Conservation (phyloP, 2,113 vertebrate genomes). For the Falcunculus frontatus region DNA sequence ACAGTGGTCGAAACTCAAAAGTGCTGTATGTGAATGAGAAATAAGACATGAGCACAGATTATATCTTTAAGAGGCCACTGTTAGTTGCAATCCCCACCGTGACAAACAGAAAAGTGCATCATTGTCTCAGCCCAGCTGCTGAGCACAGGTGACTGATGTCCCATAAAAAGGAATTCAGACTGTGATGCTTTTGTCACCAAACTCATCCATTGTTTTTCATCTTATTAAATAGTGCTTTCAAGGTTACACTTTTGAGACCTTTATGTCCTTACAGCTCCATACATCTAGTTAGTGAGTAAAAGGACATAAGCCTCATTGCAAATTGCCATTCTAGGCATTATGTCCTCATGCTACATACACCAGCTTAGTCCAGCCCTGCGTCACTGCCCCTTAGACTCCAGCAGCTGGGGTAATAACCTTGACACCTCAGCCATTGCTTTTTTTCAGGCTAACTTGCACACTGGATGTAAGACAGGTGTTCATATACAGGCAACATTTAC, state of each 20-base stretch:
- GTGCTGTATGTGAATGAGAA: background rate
- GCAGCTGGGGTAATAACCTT: background rate
- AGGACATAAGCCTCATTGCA: background rate
- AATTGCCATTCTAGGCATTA: background rate
- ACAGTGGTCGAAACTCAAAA: background rate
- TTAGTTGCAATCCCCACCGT: background rate
- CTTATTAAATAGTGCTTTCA: background rate
- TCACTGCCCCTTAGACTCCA: background rate
- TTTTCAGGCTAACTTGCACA: background rate
- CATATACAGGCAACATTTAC: background rate
- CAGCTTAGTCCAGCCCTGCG: background rate
- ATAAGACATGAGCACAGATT: background rate
- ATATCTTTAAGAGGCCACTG: background rate
- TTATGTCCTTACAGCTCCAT: background rate
- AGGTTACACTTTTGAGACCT: background rate
- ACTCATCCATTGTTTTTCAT: background rate
- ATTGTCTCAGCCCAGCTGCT: background rate
- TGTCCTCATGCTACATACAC: background rate
- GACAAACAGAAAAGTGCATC: background rate
- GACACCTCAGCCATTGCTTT: background rate
- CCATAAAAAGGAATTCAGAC: background rate
- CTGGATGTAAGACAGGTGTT: background rate
- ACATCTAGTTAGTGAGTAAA: background rate
- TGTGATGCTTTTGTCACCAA: background rate
- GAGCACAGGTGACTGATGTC: background rate